Percentiles rank a stretch among this genome's conserved stretches.
Conservation (phyloP, 2,113 vertebrate genomes). For the Pachycephala philippinensis region DNA sequence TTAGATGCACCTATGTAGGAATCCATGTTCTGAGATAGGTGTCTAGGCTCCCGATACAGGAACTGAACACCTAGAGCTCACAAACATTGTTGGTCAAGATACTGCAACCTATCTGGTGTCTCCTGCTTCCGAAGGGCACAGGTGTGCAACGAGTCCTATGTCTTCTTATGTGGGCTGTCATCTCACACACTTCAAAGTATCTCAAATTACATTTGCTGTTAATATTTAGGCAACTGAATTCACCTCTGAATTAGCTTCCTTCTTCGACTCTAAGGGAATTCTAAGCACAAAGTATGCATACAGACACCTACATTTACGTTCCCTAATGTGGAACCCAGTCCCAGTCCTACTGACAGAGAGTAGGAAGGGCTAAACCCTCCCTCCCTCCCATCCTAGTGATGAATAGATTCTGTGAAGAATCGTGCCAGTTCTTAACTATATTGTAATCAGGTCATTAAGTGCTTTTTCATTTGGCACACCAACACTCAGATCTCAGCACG, state of each 20-base stretch:
- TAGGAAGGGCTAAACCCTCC: not conserved
- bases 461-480: not conserved
- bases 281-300: not conserved
- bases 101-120: not conserved
- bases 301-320: not conserved
- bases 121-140: not conserved
- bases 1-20: not conserved
- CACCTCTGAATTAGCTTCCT: not conserved
- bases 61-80: not conserved
- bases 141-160: not conserved
- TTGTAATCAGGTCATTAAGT: not conserved
- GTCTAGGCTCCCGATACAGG: not conserved
- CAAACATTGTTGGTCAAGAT: not conserved
- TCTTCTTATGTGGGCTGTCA: not conserved
- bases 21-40: fast-evolving
- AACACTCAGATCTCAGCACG: not conserved
- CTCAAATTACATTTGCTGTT: not conserved
- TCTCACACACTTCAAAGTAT: not conserved
- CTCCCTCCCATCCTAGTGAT: not conserved
- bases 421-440: not conserved
- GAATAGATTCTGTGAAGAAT: not conserved
- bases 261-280: not conserved
- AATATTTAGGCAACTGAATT: not conserved
- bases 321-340: not conserved
- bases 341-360: not conserved